Evolutionary conservation across 2,113 vertebrate species (phyloP).

Genomic region (Microcebus jonahi): DNA sequence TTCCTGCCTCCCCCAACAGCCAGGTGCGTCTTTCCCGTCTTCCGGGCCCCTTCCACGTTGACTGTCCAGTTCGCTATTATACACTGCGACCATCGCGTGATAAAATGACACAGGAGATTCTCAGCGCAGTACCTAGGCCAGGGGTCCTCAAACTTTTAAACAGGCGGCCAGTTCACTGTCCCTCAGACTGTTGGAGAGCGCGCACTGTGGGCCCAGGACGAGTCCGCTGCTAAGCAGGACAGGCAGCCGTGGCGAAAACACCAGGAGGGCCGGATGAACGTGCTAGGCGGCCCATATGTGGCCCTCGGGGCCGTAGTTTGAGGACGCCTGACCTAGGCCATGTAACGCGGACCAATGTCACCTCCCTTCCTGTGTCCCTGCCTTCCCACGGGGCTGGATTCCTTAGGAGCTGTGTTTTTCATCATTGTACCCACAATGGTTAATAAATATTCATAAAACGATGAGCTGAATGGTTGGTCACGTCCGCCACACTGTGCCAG

Average conservation of each 20-base stretch:
- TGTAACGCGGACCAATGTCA: fast-evolving
- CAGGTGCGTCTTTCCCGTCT: fast-evolving
- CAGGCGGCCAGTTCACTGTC: too few relatives aligned
- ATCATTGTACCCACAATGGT: background rate
- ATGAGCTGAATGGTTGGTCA: background rate
- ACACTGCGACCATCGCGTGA: background rate
- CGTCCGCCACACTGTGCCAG: too few relatives aligned
- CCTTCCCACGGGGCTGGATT: background rate
- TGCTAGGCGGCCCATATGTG: too few relatives aligned
- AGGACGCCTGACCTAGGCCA: background rate
- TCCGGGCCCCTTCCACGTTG: fast-evolving
- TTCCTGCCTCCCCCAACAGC: fast-evolving
- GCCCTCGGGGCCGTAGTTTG: too few relatives aligned
- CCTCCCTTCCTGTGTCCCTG: background rate
- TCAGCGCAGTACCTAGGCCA: background rate
- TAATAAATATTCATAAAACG: background rate
- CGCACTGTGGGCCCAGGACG: too few relatives aligned
- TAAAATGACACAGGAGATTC: fast-evolving
- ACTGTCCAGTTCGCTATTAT: background rate
- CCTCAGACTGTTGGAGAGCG: too few relatives aligned
- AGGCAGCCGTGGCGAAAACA: too few relatives aligned
- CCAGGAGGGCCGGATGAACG: too few relatives aligned
- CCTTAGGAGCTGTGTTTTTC: background rate
- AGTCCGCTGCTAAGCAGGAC: too few relatives aligned
- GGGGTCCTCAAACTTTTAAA: too few relatives aligned